Evolutionary conservation across 2,888 invertebrate species (phyloP).

Genomic region (Ectobius pallidus): DNA sequence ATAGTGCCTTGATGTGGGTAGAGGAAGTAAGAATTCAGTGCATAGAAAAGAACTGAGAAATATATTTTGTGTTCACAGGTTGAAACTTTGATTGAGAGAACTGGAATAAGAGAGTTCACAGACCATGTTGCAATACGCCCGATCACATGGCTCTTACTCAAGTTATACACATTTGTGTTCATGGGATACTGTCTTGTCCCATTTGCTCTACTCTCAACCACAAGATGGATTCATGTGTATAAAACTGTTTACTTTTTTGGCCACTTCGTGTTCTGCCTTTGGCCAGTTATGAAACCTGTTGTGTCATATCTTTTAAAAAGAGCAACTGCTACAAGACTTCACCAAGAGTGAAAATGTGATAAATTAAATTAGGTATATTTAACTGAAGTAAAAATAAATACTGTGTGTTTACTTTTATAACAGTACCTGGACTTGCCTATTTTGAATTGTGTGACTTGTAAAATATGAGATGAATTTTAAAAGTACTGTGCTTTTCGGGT

Average conservation of each 20-base stretch:
- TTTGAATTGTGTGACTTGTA: too few species aligned
- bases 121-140: slow-evolving; percentile 51
- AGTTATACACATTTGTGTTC: slow-evolving; percentile 76
- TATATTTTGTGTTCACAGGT: too few species aligned
- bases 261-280: slow-evolving; percentile 68
- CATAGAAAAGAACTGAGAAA: too few species aligned
- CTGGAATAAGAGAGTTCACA: slow-evolving; percentile 48
- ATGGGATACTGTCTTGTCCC: slow-evolving; percentile 85
- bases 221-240: slow-evolving; percentile 71
- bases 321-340: slow-evolving; percentile 9
- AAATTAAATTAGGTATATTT: slow-evolving; percentile 5
- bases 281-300: slow-evolving; percentile 63
- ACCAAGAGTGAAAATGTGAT: slow-evolving; percentile 4
- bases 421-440: slow-evolving; percentile 19
- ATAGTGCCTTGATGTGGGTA: too few species aligned
- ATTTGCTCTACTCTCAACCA: slow-evolving; percentile 72
- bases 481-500: too few species aligned
- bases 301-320: slow-evolving; percentile 48
- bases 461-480: too few species aligned
- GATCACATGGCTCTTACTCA: slow-evolving; percentile 64
- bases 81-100: slow-evolving; percentile 61
- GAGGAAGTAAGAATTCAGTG: too few species aligned
- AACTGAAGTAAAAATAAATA: neutral
- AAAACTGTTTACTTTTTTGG: slow-evolving; percentile 71
- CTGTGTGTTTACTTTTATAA: slow-evolving; percentile 14